Evolutionary conservation across 2,113 vertebrate genomes (phyloP), one percentile per base, ranked within the genome.

Genomic region (Lontra canadensis): DNA sequence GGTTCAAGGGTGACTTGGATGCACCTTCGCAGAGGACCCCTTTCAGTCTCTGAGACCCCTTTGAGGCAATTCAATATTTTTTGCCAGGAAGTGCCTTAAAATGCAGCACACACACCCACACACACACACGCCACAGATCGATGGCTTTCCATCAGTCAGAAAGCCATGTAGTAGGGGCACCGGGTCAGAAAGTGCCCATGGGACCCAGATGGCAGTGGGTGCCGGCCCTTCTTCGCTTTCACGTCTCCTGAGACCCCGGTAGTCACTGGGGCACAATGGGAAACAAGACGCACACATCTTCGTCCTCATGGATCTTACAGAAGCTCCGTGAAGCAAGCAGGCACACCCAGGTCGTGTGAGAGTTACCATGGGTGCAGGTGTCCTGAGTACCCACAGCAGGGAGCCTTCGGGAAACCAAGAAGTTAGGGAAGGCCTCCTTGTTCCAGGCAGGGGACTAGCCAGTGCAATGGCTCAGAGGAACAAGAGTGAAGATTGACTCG

Each of bases 271-370:
- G 31, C 90, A 76, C 42, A 86, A 20, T 55, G 31, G 31, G 14
- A 5, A 57, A 39, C 2, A 36, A 47, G 36, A 21, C 25, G 29
- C 39, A 5, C 47, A 18, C 6, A 1, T 6, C 18, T 9, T 74
- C 36, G 14, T 2, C 59, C 15, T 67, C 69, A 17, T 0, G 0
- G 71, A 15, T 25, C 79, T 76, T 73, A 42, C 71, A 42, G 87
- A 94, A 91, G 44, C 34, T 14, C 26, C 2, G 3, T 13, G 36
- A 44, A 55, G 34, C 26, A n/a, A 65, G 31, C 63, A 49, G 42
- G 78, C 13, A 84, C 0, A 9, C 61, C 52, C 0, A 1, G 36
- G n/a, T 13, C 25, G 0, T 0, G 0, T 9, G n/a, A 47, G 20
- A 71, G 2, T 11, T 57, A 23, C 44, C 21, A 25, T 29, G 17